Evolutionary conservation across 2,888 invertebrate genomes (phyloP).

Genomic region (Saturnia japonica): DNA sequence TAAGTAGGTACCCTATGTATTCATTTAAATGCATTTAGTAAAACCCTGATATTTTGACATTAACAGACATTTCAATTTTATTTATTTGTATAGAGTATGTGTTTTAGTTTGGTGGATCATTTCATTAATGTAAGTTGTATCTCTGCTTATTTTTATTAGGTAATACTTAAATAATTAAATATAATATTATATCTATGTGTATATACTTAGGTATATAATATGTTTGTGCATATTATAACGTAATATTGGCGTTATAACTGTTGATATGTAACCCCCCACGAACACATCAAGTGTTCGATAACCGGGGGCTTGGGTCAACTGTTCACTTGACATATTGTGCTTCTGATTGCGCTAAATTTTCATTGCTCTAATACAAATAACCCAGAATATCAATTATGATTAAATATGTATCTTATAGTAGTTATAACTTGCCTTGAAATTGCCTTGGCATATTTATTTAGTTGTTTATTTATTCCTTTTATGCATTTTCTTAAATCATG

Average conservation of each 20-base stretch:
- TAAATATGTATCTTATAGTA: slow-evolving; percentile 12
- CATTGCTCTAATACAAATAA: slow-evolving; percentile 40
- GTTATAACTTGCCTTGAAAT: background rate
- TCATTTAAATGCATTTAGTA: too few relatives aligned
- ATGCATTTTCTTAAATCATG: background rate
- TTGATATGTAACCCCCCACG: slow-evolving; percentile 65
- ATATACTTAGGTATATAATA: background rate
- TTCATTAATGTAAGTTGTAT: background rate
- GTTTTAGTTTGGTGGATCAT: background rate
- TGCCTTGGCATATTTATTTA: slow-evolving; percentile 4
- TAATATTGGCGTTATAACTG: slow-evolving; percentile 17
- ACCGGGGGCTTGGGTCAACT: slow-evolving; percentile 60
- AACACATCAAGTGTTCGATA: slow-evolving; percentile 66
- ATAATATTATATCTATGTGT: background rate
- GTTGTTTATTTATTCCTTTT: background rate
- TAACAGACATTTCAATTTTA: too few relatives aligned
- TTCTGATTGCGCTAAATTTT: slow-evolving; percentile 51
- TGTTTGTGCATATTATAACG: background rate
- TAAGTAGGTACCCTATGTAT: too few relatives aligned
- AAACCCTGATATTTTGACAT: too few relatives aligned
- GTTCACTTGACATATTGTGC: slow-evolving; percentile 46
- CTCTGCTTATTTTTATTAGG: background rate
- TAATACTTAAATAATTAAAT: background rate
- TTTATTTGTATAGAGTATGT: too few relatives aligned
- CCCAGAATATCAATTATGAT: slow-evolving; percentile 24